Evolutionary conservation across 2,797 vertebrate species (phyloP).

Genomic region (Onychomys arenicola): DNA sequence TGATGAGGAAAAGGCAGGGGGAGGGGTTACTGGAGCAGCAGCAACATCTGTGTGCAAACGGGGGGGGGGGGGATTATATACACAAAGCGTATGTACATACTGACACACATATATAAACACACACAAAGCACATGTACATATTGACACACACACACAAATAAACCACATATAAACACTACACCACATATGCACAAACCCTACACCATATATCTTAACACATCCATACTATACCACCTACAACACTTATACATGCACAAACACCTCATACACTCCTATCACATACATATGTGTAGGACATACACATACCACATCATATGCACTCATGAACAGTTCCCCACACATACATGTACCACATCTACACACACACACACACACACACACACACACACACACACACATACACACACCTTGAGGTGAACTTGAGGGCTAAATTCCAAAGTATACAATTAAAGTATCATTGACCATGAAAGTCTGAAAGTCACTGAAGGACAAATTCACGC

Average conservation of each 20-base stretch:
- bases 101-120: not conserved
- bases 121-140: not conserved
- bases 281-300: not conserved
- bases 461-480: accelerated
- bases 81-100: not conserved
- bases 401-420: not conserved
- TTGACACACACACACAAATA: not conserved
- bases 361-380: too few species aligned
- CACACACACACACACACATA: not conserved
- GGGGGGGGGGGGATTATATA: not conserved
- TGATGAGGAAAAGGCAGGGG: accelerated
- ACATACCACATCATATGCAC: not conserved
- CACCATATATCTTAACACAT: not conserved
- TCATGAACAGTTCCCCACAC: not conserved
- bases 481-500: too few species aligned
- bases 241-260: not conserved
- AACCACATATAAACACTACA: not conserved
- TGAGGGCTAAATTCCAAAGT: not conserved
- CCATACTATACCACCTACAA: not conserved
- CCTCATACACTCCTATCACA: not conserved
- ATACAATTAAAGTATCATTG: accelerated
- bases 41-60: not conserved
- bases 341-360: not conserved
- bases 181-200: not conserved
- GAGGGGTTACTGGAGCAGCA: accelerated